phyloP scores from a whole-genome alignment of 2,888 invertebrate species.

The Mongoloraphidia duomilia region DNA sequence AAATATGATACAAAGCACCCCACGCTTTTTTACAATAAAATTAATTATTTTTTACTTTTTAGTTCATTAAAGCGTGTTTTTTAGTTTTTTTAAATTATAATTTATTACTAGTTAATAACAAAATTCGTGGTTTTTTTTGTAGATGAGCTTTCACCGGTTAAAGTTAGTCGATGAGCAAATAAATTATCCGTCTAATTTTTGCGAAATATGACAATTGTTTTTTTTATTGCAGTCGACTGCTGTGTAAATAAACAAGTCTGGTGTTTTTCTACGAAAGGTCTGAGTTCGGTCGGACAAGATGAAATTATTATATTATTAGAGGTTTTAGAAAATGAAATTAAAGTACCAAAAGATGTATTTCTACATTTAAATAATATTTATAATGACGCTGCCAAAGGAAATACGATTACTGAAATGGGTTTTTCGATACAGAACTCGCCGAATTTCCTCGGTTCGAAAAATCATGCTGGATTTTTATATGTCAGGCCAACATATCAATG shows the following conservation, averaged over 20 bases:
- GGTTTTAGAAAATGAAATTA: slow-evolving; percentile 43
- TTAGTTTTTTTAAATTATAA: too few relatives aligned
- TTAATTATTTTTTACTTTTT: too few relatives aligned
- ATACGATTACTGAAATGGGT: slow-evolving; percentile 53
- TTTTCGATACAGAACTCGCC: slow-evolving; percentile 46
- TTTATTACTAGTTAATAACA: too few relatives aligned
- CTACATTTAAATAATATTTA: slow-evolving; percentile 58
- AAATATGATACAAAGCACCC: too few relatives aligned
- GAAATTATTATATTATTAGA: slow-evolving; percentile 66
- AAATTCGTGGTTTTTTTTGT: too few relatives aligned
- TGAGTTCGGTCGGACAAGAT: slow-evolving; percentile 69
- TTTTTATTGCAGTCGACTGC: slow-evolving; percentile 49
- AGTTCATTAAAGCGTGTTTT: too few relatives aligned
- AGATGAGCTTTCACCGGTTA: too few relatives aligned
- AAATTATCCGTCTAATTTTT: neutral
- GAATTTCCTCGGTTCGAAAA: slow-evolving; percentile 50
- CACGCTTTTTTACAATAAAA: too few relatives aligned
- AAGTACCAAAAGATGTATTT: slow-evolving; percentile 58
- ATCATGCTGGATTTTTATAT: slow-evolving; percentile 71
- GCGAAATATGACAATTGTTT: neutral
- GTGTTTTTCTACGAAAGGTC: slow-evolving; percentile 62
- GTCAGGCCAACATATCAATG: slow-evolving; percentile 70
- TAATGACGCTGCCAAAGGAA: slow-evolving; percentile 49
- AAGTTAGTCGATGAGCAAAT: neutral
- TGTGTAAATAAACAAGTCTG: slow-evolving; percentile 59